Evolutionary conservation across 2,113 vertebrate species (phyloP), one percentile per base, ranked within the genome.

Genomic region (Brachypodius melanocephalos): DNA sequence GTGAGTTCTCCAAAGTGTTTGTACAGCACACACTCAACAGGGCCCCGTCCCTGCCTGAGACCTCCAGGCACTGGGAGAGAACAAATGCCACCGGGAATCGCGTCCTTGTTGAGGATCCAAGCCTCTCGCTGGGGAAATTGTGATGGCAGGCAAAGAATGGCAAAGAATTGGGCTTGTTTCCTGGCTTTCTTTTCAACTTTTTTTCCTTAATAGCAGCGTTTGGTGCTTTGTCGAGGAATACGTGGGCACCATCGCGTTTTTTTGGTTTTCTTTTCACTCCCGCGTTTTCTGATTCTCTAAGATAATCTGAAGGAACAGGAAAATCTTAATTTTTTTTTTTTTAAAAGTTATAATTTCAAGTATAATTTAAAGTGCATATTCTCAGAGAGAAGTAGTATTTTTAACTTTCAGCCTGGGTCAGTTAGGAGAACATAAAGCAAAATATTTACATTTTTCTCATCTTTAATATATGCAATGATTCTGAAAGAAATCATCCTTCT

Each of bases 391-490:
- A 85, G 61, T 3, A 36, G 3, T 7, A 28, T 65, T 68, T 52
- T 40, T 65, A 74, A 52, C n/a, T 83, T 86, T 71, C 43, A 73
- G 19, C 21, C 66, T 65, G 38, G 81, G 43, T 80, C 71, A 34
- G 68, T 8, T 88, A n/a, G 45, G 32, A 55, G 43, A 40, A 77
- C 19, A 22, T 22, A n/a, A 2, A 89, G 59, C 17, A 68, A 94
- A 93, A 82, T 68, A 69, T 31, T 90, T 36, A 16, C 36, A 72
- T 83, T 59, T 15, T 83, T 90, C 69, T 95, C 68, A 36, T 74
- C 54, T 76, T 85, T 78, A 78, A 16, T 65, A 78, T 45, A 76
- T 28, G 18, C 29, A 67, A 9, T 62, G 17, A 52, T 93, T 92
- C 63, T 31, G 55, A 95, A 78, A 26, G 12, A 77, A 79, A 66